Base-by-base conservation (phyloP, 1,140 invertebrate genomes). In the Trissolcus basalis region DNA sequence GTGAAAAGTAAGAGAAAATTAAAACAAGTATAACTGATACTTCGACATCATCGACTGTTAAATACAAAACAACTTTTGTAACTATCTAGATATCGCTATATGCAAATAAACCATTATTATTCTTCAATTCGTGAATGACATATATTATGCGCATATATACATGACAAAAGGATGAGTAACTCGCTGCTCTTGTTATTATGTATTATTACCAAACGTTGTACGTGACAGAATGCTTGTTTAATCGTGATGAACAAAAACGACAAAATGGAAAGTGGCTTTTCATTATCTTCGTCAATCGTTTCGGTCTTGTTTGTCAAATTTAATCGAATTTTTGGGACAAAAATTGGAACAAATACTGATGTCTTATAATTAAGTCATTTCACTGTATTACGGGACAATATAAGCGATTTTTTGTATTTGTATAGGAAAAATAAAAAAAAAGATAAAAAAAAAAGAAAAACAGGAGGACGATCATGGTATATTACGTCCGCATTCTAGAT, bases 341-440 rank as follows among this genome's bases (percentile, higher is more conserved):
- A 27, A 27, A 27, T 27, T 27, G 77, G 16, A 77, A 76, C 36
- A n/a, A n/a, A n/a, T n/a, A n/a, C n/a, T n/a, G n/a, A n/a, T n/a
- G n/a, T n/a, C n/a, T n/a, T n/a, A n/a, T n/a, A 59, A 72, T 74
- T 86, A 86, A 85, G 79, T 76, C 80, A 78, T 83, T 84, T 84
- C 79, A 84, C 78, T 86, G 81, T 84, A 85, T 69, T 80, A 79
- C 81, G 80, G 77, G 82, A 86, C 82, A 83, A 87, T 86, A 86
- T 87, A 87, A 83, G 44, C 80, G 68, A 85, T 83, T 87, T 88
- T 87, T 87, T 87, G 82, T 87, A 86, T 84, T 81, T 87, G 83
- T 87, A 87, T 86, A 85, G 80, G 56, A 68, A 48, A 47, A 4
- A 27, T 3, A 6, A 6, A 6, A 6, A 27, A 6, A 27, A 27